Evolutionary conservation across 1,140 invertebrate genomes (phyloP).

Genomic region (Zelostemma sp.): DNA sequence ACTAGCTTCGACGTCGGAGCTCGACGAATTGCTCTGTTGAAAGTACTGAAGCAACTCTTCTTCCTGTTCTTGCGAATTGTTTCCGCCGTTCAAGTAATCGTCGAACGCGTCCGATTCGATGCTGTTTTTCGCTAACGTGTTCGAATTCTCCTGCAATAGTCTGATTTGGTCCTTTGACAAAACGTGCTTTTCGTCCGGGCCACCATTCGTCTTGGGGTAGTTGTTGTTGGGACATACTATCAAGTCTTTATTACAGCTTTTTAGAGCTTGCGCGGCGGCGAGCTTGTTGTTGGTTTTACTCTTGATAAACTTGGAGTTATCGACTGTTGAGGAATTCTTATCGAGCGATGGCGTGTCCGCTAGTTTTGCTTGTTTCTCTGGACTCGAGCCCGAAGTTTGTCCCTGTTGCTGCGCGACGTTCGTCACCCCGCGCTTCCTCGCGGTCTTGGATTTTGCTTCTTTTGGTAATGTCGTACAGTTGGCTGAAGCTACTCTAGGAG

Average conservation of each 20-base stretch:
- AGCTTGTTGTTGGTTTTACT: slow-evolving; percentile 43
- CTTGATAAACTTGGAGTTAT: slow-evolving; percentile 40
- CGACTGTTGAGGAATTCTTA: slow-evolving; percentile 12
- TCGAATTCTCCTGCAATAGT: slow-evolving; percentile 52
- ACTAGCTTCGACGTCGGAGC: slow-evolving; percentile 59
- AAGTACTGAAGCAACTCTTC: slow-evolving; percentile 85
- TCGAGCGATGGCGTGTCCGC: slow-evolving; percentile 25
- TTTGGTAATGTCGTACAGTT: slow-evolving; percentile 36
- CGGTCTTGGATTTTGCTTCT: slow-evolving; percentile 56
- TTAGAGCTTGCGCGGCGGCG: slow-evolving; percentile 40
- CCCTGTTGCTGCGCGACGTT: slow-evolving; percentile 27
- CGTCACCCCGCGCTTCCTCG: slow-evolving; percentile 57
- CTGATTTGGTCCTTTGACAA: slow-evolving; percentile 55
- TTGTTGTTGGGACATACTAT: slow-evolving; percentile 45
- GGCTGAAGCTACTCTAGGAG: slow-evolving; percentile 32
- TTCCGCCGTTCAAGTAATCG: slow-evolving; percentile 81
- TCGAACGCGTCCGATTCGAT: slow-evolving; percentile 83
- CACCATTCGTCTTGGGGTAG: slow-evolving; percentile 52
- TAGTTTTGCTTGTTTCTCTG: slow-evolving; percentile 64
- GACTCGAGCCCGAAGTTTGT: slow-evolving; percentile 57
- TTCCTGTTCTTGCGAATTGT: slow-evolving; percentile 84
- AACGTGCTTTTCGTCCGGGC: slow-evolving; percentile 31
- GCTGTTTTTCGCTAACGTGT: slow-evolving; percentile 59
- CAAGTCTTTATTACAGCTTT: slow-evolving; percentile 61
- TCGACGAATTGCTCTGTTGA: slow-evolving; percentile 71